Evolutionary conservation across 2,888 invertebrate species (phyloP).

Genomic region (Unio pictorum): DNA sequence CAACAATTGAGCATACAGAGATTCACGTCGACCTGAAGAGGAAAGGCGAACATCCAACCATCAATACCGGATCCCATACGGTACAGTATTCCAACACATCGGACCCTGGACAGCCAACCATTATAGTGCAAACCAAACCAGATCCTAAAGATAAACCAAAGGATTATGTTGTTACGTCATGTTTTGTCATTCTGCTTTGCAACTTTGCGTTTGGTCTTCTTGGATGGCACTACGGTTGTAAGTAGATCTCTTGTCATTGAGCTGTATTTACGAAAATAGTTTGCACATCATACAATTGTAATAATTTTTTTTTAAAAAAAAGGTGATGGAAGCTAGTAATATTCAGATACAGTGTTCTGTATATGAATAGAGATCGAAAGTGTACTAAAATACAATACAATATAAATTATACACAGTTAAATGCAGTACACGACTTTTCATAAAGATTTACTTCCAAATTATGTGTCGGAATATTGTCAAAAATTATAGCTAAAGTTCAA

Average conservation of each 20-base stretch:
- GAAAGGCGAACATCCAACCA: conserved; percentile 14
- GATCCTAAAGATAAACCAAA: conserved; percentile 58
- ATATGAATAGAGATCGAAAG: too few relatives aligned
- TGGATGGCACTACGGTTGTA: conserved; percentile 61
- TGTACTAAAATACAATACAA: too few relatives aligned
- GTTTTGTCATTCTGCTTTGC: conserved; percentile 57
- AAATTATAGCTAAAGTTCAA: too few relatives aligned
- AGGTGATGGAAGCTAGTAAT: too few relatives aligned
- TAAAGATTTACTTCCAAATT: too few relatives aligned
- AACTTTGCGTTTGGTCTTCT: conserved; percentile 60
- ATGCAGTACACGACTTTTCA: too few relatives aligned
- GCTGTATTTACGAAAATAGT: too few relatives aligned
- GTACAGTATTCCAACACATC: conserved; percentile 10
- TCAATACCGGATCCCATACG: conserved; percentile 11
- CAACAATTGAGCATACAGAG: conserved; percentile 50
- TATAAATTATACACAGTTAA: too few relatives aligned
- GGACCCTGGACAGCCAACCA: conserved; percentile 26
- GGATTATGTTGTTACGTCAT: conserved; percentile 61
- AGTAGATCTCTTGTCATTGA: conserved; percentile 16
- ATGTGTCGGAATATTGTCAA: too few relatives aligned
- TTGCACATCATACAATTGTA: too few relatives aligned
- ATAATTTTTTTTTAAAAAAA: too few relatives aligned
- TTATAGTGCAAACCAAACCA: conserved; percentile 40
- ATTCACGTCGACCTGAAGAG: conserved; percentile 42
- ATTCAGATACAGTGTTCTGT: too few relatives aligned